A percentile compares a stretch with the other conserved stretches of the same genome.
phyloP scores from a whole-genome alignment of 2,113 vertebrate species.

The Lophura nycthemera region DNA sequence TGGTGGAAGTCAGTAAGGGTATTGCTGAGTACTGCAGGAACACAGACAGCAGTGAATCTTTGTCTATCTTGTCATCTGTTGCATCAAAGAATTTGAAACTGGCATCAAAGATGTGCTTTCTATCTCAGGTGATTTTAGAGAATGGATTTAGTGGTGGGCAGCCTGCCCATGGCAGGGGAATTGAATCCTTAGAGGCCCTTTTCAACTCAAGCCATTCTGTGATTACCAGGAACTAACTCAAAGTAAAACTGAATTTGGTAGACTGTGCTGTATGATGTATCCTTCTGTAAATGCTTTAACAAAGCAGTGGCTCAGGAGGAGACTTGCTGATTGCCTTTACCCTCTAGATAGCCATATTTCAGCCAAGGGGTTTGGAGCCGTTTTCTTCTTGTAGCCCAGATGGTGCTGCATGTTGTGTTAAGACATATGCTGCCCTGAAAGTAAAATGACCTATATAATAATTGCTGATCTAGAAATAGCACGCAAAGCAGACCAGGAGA shows the following conservation, averaged over 20 bases:
- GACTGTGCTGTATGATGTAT: neutral
- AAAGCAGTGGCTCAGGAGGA: neutral
- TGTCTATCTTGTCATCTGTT: neutral
- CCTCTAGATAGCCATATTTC: neutral
- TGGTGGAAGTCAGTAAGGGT: neutral
- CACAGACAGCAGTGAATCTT: neutral
- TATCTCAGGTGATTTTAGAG: neutral
- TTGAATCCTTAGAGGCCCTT: too few species aligned
- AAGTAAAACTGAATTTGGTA: neutral
- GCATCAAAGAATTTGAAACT: neutral
- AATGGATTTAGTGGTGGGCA: too few species aligned
- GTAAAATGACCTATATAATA: neutral
- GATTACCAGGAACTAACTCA: neutral
- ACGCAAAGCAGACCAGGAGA: neutral
- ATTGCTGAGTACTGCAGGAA: neutral
- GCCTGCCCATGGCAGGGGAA: too few species aligned
- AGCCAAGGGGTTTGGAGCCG: neutral
- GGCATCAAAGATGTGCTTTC: neutral
- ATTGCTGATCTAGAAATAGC: neutral
- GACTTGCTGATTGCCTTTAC: neutral
- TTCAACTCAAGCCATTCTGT: too few species aligned
- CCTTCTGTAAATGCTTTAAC: neutral
- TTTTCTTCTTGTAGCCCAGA: neutral
- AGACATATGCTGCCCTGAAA: neutral
- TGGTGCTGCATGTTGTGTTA: neutral